A percentile compares a stretch with the other conserved stretches of the same genome.
Conservation (phyloP, 1,140 invertebrate genomes). For the Macrosteles quadrilineatus region DNA sequence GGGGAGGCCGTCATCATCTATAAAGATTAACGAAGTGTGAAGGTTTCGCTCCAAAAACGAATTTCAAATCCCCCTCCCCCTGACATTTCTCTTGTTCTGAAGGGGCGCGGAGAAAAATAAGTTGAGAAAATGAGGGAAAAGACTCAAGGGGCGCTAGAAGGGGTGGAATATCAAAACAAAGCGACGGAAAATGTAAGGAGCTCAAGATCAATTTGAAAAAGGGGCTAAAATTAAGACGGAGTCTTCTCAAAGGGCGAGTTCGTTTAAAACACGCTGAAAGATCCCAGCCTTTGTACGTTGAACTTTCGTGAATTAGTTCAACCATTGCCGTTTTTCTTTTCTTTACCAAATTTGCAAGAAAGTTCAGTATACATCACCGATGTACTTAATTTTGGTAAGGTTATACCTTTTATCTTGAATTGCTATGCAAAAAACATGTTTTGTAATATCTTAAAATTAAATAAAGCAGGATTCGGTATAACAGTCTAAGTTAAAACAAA, state of each 20-base stretch:
- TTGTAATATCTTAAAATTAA: too few relatives aligned
- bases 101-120: conserved; percentile 20
- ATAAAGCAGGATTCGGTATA: too few relatives aligned
- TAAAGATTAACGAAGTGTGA: conserved; percentile 29
- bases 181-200: conserved; percentile 26
- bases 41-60: conserved; percentile 24
- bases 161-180: conserved; percentile 31
- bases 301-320: too few relatives aligned
- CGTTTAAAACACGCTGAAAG: neutral
- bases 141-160: conserved; percentile 9
- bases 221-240: conserved; percentile 15
- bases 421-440: too few relatives aligned
- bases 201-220: conserved; percentile 26
- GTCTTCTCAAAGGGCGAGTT: conserved; percentile 19
- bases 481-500: too few relatives aligned
- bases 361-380: too few relatives aligned
- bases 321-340: too few relatives aligned
- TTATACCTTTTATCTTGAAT: too few relatives aligned
- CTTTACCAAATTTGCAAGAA: too few relatives aligned
- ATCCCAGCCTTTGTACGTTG: neutral
- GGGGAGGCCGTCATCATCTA: conserved; percentile 24
- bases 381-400: too few relatives aligned
- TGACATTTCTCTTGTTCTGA: conserved; percentile 25
- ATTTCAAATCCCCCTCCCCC: conserved; percentile 11
- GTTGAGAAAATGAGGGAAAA: conserved; percentile 25